A percentile compares a stretch with the other conserved stretches of the same genome.
Evolutionary conservation across 2,888 invertebrate species (phyloP).

Genomic region (Xylocampa areola): DNA sequence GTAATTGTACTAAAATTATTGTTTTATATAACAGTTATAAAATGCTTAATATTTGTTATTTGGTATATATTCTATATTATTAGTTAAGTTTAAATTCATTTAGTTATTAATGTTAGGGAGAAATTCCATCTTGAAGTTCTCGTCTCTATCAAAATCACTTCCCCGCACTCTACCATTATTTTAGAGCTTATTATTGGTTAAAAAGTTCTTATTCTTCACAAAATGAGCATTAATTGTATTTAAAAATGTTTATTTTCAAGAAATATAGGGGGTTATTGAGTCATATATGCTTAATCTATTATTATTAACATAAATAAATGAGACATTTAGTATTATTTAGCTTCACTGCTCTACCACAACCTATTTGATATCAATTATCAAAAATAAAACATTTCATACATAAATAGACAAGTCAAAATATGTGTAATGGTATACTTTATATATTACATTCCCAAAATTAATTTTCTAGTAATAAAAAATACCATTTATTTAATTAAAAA

Average conservation of each 20-base stretch:
- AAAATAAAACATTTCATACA: neutral
- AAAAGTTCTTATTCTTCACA: conserved; percentile 10
- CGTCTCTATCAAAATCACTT: conserved; percentile 36
- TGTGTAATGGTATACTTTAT: too few relatives aligned
- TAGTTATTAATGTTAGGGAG: neutral
- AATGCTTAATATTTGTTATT: conserved; percentile 4
- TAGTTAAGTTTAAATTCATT: conserved; percentile 17
- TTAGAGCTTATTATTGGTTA: conserved; percentile 14
- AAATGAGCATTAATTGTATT: conserved; percentile 26
- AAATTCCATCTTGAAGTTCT: conserved; percentile 21
- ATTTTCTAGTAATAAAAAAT: neutral
- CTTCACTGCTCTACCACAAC: neutral
- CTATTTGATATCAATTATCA: neutral
- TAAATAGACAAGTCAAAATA: neutral
- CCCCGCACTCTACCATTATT: conserved; percentile 8
- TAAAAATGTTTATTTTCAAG: conserved; percentile 11
- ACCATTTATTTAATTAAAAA: neutral
- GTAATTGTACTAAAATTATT: neutral
- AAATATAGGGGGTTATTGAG: conserved; percentile 4
- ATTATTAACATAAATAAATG: conserved; percentile 2
- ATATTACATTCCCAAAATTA: neutral
- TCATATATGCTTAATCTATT: neutral
- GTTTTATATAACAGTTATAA: neutral
- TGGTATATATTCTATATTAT: neutral
- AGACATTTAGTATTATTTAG: neutral